Base-by-base conservation (phyloP, 2,113 vertebrate genomes). In the Nibea albiflora region DNA sequence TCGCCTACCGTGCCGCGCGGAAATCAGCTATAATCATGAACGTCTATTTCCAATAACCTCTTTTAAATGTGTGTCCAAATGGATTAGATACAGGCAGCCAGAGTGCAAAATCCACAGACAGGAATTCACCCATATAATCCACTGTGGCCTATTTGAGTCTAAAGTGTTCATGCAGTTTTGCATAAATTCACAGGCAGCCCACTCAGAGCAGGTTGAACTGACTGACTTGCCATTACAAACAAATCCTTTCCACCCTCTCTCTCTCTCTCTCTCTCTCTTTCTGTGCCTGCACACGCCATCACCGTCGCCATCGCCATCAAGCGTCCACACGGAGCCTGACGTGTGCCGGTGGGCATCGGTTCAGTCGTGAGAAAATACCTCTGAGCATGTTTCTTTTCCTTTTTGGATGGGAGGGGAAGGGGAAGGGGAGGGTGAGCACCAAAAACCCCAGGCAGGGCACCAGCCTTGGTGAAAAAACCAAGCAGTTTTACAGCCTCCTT, bases 291-390 rank as follows among this genome's bases (percentile, higher is more conserved):
- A n/a, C 4, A 11, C 76, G 83, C 78, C 70, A 74, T 73, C 70
- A 4, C 28, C 28, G 4, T 31, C 4, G 28, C 28, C 28, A 35
- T 8, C 35, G 7, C 78, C 70, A 75, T 74, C 70, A 73, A 66
- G 80, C 50, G 39, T 76, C 65, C 67, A 56, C 28, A 17, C 75
- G 35, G 35, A 60, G 42, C 46, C 11, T 61, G 39, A 42, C 76
- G 44, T 65, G 68, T 79, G 83, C 69, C 50, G 52, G 76, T 80
- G 76, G 35, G 73, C 78, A 47, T 50, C 9, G 54, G 70, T n/a
- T 85, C 72, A 80, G 57, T 77, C 73, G 28, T 85, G 82, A 88
- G 84, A 87, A 90, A 90, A 90, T 63, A 87, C 88, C 91, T 86
- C 81, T 35, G 85, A 84, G 87, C 77, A 78, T 76, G 84, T 66